Evolutionary conservation across 2,797 vertebrate species (phyloP).

Genomic region (Sphenodon punctatus): DNA sequence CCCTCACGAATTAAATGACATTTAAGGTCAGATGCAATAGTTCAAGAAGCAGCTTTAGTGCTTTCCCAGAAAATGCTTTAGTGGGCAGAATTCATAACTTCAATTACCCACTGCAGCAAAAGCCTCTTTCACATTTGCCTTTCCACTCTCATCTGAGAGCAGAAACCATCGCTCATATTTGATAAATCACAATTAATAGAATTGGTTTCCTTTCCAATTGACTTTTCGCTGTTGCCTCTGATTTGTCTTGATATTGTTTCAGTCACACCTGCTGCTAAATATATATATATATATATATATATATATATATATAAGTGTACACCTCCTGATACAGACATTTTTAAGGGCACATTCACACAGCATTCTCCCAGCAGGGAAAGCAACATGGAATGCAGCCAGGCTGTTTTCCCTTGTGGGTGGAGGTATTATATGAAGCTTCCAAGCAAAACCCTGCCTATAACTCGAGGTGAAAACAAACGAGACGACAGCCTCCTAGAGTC

Average conservation of each 20-base stretch:
- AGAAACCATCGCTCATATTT: slow-evolving; percentile 38
- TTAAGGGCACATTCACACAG: too few species aligned
- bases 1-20: slow-evolving; percentile 41
- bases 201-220: not conserved
- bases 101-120: slow-evolving; percentile 45
- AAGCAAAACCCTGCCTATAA: too few species aligned
- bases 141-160: slow-evolving; percentile 21
- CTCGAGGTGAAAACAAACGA: too few species aligned
- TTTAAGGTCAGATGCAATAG: slow-evolving; percentile 41
- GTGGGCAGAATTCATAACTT: slow-evolving; percentile 44
- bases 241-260: not conserved
- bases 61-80: slow-evolving; percentile 37
- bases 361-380: too few species aligned
- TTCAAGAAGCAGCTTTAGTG: slow-evolving; percentile 17
- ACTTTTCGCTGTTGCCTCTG: slow-evolving; percentile 9
- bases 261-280: not conserved
- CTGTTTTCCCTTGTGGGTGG: too few species aligned
- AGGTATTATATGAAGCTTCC: too few species aligned
- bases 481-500: too few species aligned
- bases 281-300: not conserved
- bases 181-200: slow-evolving; percentile 37
- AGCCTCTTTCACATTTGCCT: slow-evolving; percentile 43
- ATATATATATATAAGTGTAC: too few species aligned
- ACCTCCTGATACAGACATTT: too few species aligned
- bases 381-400: too few species aligned